Evolutionary conservation across 1,140 invertebrate genomes (phyloP).

Genomic region (Gryllus bimaculatus): DNA sequence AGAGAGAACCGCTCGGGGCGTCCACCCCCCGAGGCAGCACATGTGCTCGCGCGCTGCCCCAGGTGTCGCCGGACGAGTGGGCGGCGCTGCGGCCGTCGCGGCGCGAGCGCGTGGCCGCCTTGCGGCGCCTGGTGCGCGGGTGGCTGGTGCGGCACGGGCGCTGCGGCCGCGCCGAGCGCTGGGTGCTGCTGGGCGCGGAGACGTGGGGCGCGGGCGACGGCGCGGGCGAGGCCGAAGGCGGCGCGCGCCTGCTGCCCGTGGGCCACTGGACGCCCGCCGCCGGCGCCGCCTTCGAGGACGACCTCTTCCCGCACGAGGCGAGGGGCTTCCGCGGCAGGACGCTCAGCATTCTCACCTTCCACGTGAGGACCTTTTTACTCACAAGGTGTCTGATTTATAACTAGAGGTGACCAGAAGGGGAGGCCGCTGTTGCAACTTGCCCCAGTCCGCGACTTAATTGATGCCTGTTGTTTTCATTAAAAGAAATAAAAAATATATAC

Average conservation of each 20-base stretch:
- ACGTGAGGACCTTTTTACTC: slow-evolving; percentile 40
- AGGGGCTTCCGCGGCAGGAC: slow-evolving; percentile 67
- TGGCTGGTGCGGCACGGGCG: slow-evolving; percentile 4
- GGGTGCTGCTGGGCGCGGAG: slow-evolving; percentile 54
- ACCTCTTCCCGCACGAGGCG: slow-evolving; percentile 65
- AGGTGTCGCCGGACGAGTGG: slow-evolving; percentile 73
- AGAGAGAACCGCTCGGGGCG: too few species aligned
- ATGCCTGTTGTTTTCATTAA: too few species aligned
- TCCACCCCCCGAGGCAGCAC: not conserved
- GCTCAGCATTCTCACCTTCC: slow-evolving; percentile 55
- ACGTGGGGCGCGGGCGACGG: slow-evolving; percentile 46
- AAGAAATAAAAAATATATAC: too few species aligned
- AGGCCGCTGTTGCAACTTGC: too few species aligned
- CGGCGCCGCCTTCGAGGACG: slow-evolving; percentile 54
- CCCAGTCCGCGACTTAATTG: too few species aligned
- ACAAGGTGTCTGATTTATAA: too few species aligned
- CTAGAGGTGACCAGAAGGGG: too few species aligned
- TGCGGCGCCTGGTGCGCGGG: slow-evolving; percentile 27
- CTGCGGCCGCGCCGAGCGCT: slow-evolving; percentile 54
- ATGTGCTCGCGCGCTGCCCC: slow-evolving; percentile 28
- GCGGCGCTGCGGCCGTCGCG: slow-evolving; percentile 61
- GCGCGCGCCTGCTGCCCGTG: slow-evolving; percentile 30
- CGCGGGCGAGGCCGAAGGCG: not conserved
- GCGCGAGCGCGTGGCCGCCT: slow-evolving; percentile 45
- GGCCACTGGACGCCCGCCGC: slow-evolving; percentile 62